phyloP scores from a whole-genome alignment of 2,113 vertebrate species.

The Neolamprologus tretocephalus region DNA sequence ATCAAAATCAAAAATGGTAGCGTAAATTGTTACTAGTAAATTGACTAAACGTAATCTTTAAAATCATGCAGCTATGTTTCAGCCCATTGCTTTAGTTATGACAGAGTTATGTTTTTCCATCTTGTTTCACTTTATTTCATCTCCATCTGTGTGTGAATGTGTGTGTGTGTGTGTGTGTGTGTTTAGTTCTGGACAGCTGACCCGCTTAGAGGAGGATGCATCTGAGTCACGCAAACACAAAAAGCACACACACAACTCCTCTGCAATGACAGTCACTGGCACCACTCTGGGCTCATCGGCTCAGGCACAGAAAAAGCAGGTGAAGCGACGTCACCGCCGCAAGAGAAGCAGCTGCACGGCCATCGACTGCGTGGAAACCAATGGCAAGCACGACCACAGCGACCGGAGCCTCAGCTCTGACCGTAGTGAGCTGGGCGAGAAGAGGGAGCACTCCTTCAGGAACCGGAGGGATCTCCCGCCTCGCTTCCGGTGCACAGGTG shows the following conservation, averaged over 20 bases:
- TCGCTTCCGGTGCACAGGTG: conserved; percentile 46
- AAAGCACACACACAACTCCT: conserved; percentile 37
- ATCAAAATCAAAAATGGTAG: background rate
- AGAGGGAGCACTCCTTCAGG: conserved; percentile 45
- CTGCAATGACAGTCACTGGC: conserved; percentile 69
- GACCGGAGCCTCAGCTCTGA: conserved; percentile 49
- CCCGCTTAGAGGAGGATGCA: conserved; percentile 78
- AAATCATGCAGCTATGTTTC: background rate
- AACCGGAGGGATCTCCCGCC: conserved; percentile 47
- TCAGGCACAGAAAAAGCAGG: conserved; percentile 74
- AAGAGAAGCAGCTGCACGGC: conserved; percentile 66
- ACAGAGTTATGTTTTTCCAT: background rate
- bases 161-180: conserved; percentile 69
- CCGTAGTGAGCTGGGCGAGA: conserved; percentile 35
- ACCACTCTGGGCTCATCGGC: conserved; percentile 42
- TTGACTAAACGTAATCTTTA: background rate
- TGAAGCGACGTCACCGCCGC: conserved; percentile 78
- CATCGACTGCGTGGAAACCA: conserved; percentile 58
- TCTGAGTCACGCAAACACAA: conserved; percentile 53
- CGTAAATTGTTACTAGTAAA: background rate
- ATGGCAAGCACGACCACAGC: conserved; percentile 25
- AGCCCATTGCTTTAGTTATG: background rate
- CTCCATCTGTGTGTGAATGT: conserved; percentile 54
- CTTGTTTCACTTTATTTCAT: conserved; percentile 3
- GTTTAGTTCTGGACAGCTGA: conserved; percentile 73